Base-by-base conservation (phyloP, 2,888 invertebrate species). In the Lepidocyrtinus sp. region DNA sequence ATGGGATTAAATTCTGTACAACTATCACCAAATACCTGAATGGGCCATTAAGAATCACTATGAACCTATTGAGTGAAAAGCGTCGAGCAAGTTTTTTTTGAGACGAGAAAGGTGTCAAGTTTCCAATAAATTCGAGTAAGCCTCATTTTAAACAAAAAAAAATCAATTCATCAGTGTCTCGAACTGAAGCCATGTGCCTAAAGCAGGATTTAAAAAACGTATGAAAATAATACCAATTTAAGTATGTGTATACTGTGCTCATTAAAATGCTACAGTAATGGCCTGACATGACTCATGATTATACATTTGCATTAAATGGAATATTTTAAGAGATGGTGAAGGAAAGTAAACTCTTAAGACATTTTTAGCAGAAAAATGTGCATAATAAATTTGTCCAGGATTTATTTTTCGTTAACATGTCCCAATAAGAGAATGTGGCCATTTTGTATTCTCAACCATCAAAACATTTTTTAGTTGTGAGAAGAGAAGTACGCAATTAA, bases 41-140 rank as follows among this genome's bases (percentile, higher is more conserved):
- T n/a, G n/a, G n/a, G n/a, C n/a, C n/a, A n/a, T n/a, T n/a, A n/a
- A n/a, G n/a, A n/a, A n/a, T n/a, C n/a, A n/a, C n/a, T n/a, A n/a
- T n/a, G n/a, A n/a, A n/a, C n/a, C n/a, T n/a, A n/a, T n/a, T n/a
- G n/a, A n/a, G n/a, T n/a, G n/a, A 55, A 55, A 55, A 55, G 55
- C 3, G 5, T 55, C 17, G 17, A 12, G 55, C 9, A 7, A 12
- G 55, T 55, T 55, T 55, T 55, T n/a, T 5, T 55, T 55, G 7
- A 5, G 7, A 15, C n/a, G 17, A 27, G 55, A 63, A 78, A 79
- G 74, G 79, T 79, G 79, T 79, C 74, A 79, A 79, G 70, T 79
- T 79, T 70, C 74, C 65, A 70, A 75, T 79, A 79, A 79, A 79
- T 79, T 79, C 79, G 70, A 74, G 65, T 25, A 36, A 64, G 27